phyloP scores from a whole-genome alignment of 1,140 invertebrate genomes.

The Drosophila aff. region DNA sequence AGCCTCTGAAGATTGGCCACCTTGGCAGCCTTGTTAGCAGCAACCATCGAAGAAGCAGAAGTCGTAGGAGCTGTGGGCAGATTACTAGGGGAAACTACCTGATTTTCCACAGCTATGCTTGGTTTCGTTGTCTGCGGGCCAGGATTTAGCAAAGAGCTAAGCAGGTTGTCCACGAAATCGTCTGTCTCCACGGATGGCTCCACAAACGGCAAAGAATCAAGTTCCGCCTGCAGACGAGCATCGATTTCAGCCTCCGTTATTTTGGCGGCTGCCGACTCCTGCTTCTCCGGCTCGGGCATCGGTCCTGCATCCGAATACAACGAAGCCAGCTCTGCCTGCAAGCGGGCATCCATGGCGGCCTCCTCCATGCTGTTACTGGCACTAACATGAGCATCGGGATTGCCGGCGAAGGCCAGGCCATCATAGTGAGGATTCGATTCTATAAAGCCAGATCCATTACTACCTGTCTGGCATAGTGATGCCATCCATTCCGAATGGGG shows the following conservation, averaged over 20 bases:
- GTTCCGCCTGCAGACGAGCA: conserved; percentile 52
- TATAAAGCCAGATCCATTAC: background rate
- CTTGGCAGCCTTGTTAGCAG: background rate
- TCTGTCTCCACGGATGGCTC: conserved; percentile 21
- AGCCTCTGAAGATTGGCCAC: background rate
- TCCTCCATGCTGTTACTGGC: background rate
- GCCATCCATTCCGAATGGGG: too few relatives aligned
- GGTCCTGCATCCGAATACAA: background rate
- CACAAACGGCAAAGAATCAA: conserved; percentile 48
- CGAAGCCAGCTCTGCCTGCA: background rate
- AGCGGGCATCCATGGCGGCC: background rate
- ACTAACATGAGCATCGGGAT: too few relatives aligned
- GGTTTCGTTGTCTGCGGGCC: background rate
- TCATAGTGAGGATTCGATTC: background rate
- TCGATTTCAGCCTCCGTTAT: conserved; percentile 37
- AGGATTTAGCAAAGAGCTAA: background rate
- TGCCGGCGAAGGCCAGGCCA: background rate
- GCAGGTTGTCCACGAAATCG: background rate
- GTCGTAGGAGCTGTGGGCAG: background rate
- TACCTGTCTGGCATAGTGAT: too few relatives aligned
- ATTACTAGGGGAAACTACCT: too few relatives aligned
- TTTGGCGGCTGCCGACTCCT: fast-evolving
- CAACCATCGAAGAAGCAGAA: too few relatives aligned
- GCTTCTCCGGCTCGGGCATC: background rate
- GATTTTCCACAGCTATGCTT: too few relatives aligned